Percentiles rank a stretch among this genome's conserved stretches.
Conservation (phyloP, 2,113 vertebrate species). For the Empidonax alnorum region DNA sequence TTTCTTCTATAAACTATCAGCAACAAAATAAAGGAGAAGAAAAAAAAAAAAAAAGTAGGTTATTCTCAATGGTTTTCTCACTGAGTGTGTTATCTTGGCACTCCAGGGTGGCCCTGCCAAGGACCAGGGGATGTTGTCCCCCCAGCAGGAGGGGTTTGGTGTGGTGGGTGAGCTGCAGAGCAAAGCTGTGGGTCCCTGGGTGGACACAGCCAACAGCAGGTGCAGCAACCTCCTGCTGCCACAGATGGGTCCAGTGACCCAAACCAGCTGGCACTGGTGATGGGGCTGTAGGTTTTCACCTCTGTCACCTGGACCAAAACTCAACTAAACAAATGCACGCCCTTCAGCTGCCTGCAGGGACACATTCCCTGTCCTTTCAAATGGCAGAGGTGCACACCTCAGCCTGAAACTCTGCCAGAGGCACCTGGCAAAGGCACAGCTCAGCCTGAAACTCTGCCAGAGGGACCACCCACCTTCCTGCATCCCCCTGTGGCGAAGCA, state of each 20-base stretch:
- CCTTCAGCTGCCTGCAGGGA: not conserved
- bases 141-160: not conserved
- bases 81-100: not conserved
- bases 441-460: not conserved
- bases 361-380: not conserved
- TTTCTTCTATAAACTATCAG: conserved; percentile 56
- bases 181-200: not conserved
- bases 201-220: not conserved
- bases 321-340: rapidly evolving
- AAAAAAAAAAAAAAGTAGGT: not conserved
- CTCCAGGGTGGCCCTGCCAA: not conserved
- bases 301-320: rapidly evolving
- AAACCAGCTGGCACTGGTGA: not conserved
- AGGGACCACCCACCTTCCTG: not conserved
- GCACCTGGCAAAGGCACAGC: not conserved
- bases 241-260: not conserved
- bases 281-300: not conserved
- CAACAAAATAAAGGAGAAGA: conserved; percentile 2
- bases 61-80: not conserved
- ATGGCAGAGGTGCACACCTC: not conserved
- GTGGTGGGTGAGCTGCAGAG: not conserved
- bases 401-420: not conserved
- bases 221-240: not conserved
- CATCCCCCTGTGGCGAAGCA: not conserved
- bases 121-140: not conserved